These are phyloP conservation scores for Micrasema minimum DNA, from an alignment of 1,140 invertebrate genomes.

Conservation along the genomic window DNA sequence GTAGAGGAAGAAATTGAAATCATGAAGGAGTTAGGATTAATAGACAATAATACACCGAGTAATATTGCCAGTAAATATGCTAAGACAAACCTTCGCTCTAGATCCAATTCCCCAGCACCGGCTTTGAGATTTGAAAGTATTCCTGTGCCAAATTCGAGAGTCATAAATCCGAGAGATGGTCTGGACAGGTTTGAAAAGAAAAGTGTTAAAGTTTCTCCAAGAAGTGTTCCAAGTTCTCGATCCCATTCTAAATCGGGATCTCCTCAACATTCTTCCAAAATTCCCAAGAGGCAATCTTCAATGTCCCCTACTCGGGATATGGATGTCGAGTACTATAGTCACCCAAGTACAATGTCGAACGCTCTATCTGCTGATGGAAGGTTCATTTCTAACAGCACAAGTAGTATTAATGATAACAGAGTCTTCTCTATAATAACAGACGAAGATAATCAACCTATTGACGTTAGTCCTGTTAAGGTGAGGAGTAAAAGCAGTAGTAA, in stretches of 20 bases:
- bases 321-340: slow-evolving; percentile 50
- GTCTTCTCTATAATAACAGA: slow-evolving; percentile 43
- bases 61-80: slow-evolving; percentile 56
- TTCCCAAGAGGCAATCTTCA: slow-evolving; percentile 64
- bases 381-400: slow-evolving; percentile 65
- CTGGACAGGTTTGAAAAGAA: slow-evolving; percentile 48
- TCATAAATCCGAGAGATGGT: slow-evolving; percentile 18
- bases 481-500: slow-evolving; percentile 61
- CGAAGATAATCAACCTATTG: slow-evolving; percentile 56
- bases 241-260: slow-evolving; percentile 63
- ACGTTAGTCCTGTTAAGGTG: slow-evolving; percentile 57
- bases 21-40: slow-evolving; percentile 62
- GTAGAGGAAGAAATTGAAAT: slow-evolving; percentile 63
- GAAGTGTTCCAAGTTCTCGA: slow-evolving; percentile 60
- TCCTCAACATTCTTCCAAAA: slow-evolving; percentile 62
- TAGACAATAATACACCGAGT: slow-evolving; percentile 57
- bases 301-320: slow-evolving; percentile 60
- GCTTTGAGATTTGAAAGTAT: slow-evolving; percentile 60
- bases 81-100: slow-evolving; percentile 60
- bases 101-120: slow-evolving; percentile 62
- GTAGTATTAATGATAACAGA: slow-evolving; percentile 64
- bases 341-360: slow-evolving; percentile 56
- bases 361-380: slow-evolving; percentile 58
- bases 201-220: slow-evolving; percentile 58
- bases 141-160: slow-evolving; percentile 32